Percentiles rank a stretch among this genome's conserved stretches.
Conservation (phyloP, 2,888 invertebrate species). For the Protophormia terraenovae region DNA sequence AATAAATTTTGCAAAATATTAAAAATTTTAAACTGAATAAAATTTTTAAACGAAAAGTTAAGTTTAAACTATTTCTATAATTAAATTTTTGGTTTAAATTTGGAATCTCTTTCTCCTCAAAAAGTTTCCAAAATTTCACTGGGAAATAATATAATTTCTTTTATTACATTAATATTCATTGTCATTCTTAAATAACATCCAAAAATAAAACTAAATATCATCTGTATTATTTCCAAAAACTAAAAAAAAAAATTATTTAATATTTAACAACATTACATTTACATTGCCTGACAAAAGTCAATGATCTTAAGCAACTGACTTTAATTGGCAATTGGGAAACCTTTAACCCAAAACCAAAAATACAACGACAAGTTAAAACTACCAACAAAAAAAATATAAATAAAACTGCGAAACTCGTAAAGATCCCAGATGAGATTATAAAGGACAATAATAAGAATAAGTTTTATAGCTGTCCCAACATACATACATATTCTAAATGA, state of each 20-base stretch:
- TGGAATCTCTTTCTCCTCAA: no score
- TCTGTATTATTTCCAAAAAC: background rate
- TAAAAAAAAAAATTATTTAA: background rate
- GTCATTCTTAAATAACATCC: background rate
- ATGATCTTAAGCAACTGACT: slow-evolving; percentile 64
- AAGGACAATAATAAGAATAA: slow-evolving; percentile 59
- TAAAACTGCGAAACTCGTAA: slow-evolving; percentile 47
- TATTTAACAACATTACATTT: background rate
- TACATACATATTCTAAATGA: slow-evolving; percentile 9
- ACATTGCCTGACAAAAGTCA: slow-evolving; percentile 70
- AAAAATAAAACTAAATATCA: background rate
- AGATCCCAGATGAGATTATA: slow-evolving; percentile 52
- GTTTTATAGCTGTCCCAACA: slow-evolving; percentile 40
- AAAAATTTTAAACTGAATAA: no score
- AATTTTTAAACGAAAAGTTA: no score
- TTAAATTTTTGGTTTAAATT: no score
- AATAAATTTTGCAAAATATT: background rate
- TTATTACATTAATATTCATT: background rate
- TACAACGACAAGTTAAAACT: background rate
- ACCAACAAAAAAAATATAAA: slow-evolving; percentile 1
- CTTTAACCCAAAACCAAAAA: background rate
- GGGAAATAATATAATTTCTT: background rate
- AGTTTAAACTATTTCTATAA: no score
- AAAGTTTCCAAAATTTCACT: no score
- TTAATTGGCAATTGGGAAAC: slow-evolving; percentile 48